Evolutionary conservation across 2,797 vertebrate species (phyloP).

Genomic region (Pipistrellus pygmaeus): DNA sequence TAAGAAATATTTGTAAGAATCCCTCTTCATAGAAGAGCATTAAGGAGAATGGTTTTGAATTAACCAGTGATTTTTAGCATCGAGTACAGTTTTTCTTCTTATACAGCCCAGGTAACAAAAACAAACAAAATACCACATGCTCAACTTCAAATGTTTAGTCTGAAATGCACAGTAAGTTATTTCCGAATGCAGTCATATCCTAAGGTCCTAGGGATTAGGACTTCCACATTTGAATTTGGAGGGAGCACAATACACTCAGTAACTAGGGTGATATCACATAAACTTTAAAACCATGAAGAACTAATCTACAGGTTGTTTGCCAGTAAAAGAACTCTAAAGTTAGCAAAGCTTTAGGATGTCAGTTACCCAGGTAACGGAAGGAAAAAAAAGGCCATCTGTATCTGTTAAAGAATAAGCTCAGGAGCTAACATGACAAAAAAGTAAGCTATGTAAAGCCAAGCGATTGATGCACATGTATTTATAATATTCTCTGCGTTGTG

Average conservation of each 20-base stretch:
- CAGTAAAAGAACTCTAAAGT: neutral
- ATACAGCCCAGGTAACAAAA: neutral
- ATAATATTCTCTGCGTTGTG: neutral
- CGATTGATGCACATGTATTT: neutral
- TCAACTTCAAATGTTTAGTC: neutral
- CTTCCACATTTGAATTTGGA: neutral
- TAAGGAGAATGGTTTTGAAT: neutral
- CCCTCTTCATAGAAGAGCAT: neutral
- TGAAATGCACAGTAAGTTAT: neutral
- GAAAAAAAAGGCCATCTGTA: neutral
- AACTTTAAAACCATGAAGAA: neutral
- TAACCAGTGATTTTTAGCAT: neutral
- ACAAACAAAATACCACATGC: neutral
- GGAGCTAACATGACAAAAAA: neutral
- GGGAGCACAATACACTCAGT: neutral
- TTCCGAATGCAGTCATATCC: neutral
- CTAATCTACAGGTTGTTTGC: neutral
- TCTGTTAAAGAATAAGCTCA: neutral
- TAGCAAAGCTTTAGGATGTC: neutral
- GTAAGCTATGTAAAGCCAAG: neutral
- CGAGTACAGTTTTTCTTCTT: neutral
- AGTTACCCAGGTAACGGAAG: neutral
- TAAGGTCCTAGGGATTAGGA: neutral
- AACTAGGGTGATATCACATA: neutral
- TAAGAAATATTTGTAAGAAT: conserved; percentile 7